Base-by-base conservation (phyloP, 2,888 invertebrate species). In the Dromius quadrimaculatus region DNA sequence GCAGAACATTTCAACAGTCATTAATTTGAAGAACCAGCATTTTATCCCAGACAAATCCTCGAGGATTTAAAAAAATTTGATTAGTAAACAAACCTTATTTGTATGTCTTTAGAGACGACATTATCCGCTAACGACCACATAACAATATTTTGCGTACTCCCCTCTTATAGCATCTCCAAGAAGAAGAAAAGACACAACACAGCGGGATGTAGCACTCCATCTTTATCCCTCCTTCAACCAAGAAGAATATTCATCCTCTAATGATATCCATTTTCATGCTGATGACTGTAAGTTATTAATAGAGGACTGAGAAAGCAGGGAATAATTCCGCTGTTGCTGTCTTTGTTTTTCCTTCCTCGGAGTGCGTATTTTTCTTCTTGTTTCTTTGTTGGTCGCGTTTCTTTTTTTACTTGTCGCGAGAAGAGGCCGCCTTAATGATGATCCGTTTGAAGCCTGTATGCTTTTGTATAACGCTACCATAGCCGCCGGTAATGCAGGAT, bases 281-380 rank as follows among this genome's bases (percentile, higher is more conserved):
- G 68, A 68, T 68, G 68, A 68, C 68, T 68, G 68, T 68, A 68
- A 68, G 68, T 68, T 68, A 68, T 68, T 68, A 68, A 68, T 68
- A 68, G 68, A 68, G 68, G 43, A 59, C 59, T 19, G 43, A 36
- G 62, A 61, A 41, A 38, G 62, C 68, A 43, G 20, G 38, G 57
- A 63, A 63, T 63, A 50, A 65, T 50, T 65, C 65, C 65, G 19
- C 17, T 20, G 11, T 5, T 32, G 15, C 54, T 66, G 43, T 68
- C 45, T 59, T 59, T 59, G 19, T 66, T 41, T 66, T 41, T 57
- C 43, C 38, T 34, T 38, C 28, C 54, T 15, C 9, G 57, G 43
- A 6, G 20, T 38, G 41, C 28, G 17, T 36, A 22, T 23, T 50
- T 50, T 38, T 54, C 54, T 66, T 65, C 47, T 63, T 59, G 63